Base-by-base conservation (phyloP, 2,797 vertebrate species). In the Coregonus ussuriensis region DNA sequence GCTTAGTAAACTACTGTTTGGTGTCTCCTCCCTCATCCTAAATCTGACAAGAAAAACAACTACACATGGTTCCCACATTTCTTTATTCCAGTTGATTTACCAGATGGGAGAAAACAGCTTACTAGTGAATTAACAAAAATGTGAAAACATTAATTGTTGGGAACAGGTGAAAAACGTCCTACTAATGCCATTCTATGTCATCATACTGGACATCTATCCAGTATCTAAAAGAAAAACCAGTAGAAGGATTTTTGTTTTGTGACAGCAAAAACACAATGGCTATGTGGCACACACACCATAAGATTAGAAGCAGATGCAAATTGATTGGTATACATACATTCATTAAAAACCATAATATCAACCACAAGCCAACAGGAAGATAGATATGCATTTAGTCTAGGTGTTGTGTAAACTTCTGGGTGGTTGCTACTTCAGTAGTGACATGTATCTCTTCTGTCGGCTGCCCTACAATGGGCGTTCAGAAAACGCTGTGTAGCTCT, bases 401-500 rank as follows among this genome's bases (percentile, higher is more conserved):
- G 71, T 59, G 67, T 56, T 70, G 78, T 74, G 71, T 81, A 71
- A 81, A 81, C 76, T 18, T 77, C 81, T 63, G 67, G 79, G 77
- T 75, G 71, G 71, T 80, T 78, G 6, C 41, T 59, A 72, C 25
- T 6, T 78, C 63, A 37, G 41, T 37, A 72, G 73, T 82, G 74
- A 82, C 33, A 31, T 63, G 72, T 82, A 69, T 54, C 53, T 81
- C 52, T 74, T 37, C 41, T 47, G 41, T 47, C 47, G 52, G 85
- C 69, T 77, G 84, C 81, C 88, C 96, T 92, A 98, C 79, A 99
- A 96, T 1, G 98, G 98, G 88, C 95, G 94, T 85, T 98, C 96
- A 0, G 97, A 98, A 88, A 95, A 95, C 1, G 98, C 96, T 6
- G 97, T 99, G 88, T 97, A 99, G 91, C 97, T 98, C 93, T 97